Conservation (phyloP, 2,797 vertebrate species). For the Danionella dracula region DNA sequence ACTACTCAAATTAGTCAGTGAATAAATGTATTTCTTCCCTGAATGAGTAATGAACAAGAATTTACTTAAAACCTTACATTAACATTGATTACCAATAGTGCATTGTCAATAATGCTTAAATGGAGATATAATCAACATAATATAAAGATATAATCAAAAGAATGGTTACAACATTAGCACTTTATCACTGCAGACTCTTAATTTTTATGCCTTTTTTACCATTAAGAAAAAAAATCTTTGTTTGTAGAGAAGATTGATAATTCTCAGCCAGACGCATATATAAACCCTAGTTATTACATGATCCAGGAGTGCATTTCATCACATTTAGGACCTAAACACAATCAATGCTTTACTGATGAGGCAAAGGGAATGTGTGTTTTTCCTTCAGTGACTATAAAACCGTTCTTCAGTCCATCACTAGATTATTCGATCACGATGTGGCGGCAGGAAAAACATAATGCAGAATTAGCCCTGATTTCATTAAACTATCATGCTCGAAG, state of each 20-base stretch:
- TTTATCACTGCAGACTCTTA: background rate
- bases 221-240: background rate
- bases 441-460: slow-evolving; percentile 7
- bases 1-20: no score
- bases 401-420: background rate
- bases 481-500: slow-evolving; percentile 14
- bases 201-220: background rate
- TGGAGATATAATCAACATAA: no score
- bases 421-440: slow-evolving; percentile 5
- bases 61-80: background rate
- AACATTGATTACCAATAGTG: background rate
- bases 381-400: background rate
- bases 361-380: background rate
- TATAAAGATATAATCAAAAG: background rate
- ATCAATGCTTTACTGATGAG: background rate
- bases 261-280: background rate
- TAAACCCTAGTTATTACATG: background rate
- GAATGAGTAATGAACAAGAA: background rate
- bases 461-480: slow-evolving; percentile 2
- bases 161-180: background rate
- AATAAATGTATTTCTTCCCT: background rate
- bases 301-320: slow-evolving; percentile 1
- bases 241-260: background rate
- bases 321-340: slow-evolving; percentile 4
- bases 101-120: background rate